A percentile compares a stretch with the other conserved stretches of the same genome.
Conservation (phyloP, 2,797 vertebrate genomes). For the Bufotes viridis region DNA sequence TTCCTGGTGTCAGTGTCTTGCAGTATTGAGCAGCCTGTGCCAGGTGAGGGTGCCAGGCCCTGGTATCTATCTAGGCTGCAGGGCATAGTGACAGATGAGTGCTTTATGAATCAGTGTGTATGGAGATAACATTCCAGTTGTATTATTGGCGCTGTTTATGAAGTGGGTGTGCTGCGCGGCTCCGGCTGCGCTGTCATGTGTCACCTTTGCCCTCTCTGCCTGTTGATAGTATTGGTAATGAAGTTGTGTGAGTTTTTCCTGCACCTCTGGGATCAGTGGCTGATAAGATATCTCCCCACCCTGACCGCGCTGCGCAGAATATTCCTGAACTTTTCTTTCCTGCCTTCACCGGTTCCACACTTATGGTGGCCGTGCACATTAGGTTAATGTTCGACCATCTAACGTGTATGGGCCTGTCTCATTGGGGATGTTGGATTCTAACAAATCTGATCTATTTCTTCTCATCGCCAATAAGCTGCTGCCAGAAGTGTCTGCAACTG, state of each 20-base stretch:
- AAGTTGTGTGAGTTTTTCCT: background rate
- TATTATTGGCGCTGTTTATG: conserved; percentile 28
- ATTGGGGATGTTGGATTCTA: no score
- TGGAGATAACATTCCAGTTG: conserved; percentile 30
- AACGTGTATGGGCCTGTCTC: no score
- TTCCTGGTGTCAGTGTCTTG: background rate
- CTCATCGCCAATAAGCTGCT: no score
- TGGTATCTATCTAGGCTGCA: conserved; percentile 17
- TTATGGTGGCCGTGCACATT: no score
- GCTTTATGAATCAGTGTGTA: conserved; percentile 28
- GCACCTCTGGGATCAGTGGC: background rate
- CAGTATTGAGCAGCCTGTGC: background rate
- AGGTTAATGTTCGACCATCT: no score
- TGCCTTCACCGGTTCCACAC: no score
- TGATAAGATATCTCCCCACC: background rate
- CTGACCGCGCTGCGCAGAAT: no score
- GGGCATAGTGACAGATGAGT: conserved; percentile 17
- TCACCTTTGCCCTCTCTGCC: conserved; percentile 34
- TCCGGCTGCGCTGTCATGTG: background rate
- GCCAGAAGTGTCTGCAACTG: no score
- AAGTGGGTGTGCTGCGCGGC: conserved; percentile 41
- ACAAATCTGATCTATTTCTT: no score
- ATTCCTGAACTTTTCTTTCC: no score
- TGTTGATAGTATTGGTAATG: background rate
- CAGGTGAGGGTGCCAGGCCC: background rate